phyloP scores from a whole-genome alignment of 2,888 invertebrate genomes.

The Lithosia quadra region DNA sequence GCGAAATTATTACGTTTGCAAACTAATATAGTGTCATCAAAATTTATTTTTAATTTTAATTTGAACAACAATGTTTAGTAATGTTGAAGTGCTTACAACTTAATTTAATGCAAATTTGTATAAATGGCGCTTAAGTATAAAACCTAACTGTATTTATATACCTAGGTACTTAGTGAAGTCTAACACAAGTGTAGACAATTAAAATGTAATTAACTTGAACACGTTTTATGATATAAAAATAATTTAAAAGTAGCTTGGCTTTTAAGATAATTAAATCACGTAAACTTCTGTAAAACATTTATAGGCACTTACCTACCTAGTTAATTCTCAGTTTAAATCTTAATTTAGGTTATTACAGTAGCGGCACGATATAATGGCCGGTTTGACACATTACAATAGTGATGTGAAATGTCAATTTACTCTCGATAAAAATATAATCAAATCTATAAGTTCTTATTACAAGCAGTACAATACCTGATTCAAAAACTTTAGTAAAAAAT shows the following conservation, averaged over 20 bases:
- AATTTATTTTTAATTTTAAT: not conserved
- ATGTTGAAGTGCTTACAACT: not conserved
- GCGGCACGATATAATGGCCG: no score
- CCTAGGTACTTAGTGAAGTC: not conserved
- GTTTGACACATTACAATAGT: no score
- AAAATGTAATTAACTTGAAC: not conserved
- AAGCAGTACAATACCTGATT: no score
- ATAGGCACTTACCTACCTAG: not conserved
- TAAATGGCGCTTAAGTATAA: not conserved
- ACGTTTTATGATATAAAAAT: not conserved
- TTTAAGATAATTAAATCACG: no score
- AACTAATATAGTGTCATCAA: not conserved
- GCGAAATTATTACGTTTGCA: slow-evolving; percentile 24
- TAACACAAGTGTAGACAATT: not conserved
- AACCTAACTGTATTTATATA: not conserved
- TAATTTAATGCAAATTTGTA: slow-evolving; percentile 6
- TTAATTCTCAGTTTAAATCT: not conserved
- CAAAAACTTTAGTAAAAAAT: no score
- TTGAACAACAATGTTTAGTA: not conserved
- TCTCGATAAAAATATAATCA: no score
- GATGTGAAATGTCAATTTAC: no score
- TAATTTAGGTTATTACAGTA: not conserved
- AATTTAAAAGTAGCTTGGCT: not conserved
- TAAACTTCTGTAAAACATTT: not conserved
- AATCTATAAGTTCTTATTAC: no score